Evolutionary conservation across 2,888 invertebrate genomes (phyloP).

Genomic region (Trichacis sp.): DNA sequence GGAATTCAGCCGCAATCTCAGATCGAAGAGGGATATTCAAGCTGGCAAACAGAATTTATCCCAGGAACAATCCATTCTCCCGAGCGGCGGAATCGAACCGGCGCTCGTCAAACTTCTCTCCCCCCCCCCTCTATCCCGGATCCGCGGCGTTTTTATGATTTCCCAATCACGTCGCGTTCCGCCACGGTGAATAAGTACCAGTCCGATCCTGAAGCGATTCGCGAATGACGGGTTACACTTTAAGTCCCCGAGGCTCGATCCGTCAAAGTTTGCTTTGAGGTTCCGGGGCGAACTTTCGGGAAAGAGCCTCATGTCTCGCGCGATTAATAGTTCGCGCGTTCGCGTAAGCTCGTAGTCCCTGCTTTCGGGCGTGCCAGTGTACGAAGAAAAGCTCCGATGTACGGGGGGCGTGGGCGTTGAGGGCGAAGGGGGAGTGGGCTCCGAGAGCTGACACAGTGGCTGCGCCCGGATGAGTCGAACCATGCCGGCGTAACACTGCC

Average conservation of each 20-base stretch:
- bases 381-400: slow-evolving; percentile 7
- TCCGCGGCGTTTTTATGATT: neutral
- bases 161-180: slow-evolving; percentile 28
- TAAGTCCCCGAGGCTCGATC: slow-evolving; percentile 43
- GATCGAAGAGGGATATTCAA: neutral
- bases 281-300: slow-evolving; percentile 34
- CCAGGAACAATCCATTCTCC: neutral
- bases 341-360: neutral
- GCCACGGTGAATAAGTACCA: slow-evolving; percentile 43
- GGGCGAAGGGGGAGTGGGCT: slow-evolving; percentile 36
- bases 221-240: slow-evolving; percentile 34
- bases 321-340: slow-evolving; percentile 52
- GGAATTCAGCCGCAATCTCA: neutral
- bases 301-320: slow-evolving; percentile 37
- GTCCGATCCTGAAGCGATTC: slow-evolving; percentile 40
- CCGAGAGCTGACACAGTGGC: slow-evolving; percentile 49
- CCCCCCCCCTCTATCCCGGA: neutral
- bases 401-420: slow-evolving; percentile 32
- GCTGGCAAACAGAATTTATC: neutral
- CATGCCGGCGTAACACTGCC: slow-evolving; percentile 62
- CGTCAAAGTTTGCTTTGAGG: slow-evolving; percentile 43
- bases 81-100: neutral
- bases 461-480: slow-evolving; percentile 52
- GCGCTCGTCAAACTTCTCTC: neutral
- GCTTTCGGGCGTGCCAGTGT: slow-evolving; percentile 13